A percentile compares a stretch with the other conserved stretches of the same genome.
Conservation (phyloP, 2,113 vertebrate genomes). For the Chrysochloris asiatica region DNA sequence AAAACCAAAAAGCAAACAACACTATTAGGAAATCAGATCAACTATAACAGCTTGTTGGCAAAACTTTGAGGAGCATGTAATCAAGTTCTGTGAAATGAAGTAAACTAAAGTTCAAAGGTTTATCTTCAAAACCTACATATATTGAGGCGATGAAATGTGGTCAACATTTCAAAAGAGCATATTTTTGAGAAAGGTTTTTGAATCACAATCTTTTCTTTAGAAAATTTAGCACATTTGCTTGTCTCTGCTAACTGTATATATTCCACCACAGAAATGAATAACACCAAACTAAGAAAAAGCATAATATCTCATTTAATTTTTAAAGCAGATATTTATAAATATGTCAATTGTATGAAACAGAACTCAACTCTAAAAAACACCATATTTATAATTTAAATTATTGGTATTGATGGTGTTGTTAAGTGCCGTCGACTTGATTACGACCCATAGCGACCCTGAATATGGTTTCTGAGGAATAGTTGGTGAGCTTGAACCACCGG, state of each 20-base stretch:
- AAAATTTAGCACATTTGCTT: not conserved
- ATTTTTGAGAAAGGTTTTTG: not conserved
- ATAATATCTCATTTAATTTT: not conserved
- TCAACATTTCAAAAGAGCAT: slow-evolving; percentile 20
- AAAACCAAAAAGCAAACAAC: not conserved
- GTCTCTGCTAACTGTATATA: not conserved
- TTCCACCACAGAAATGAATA: not conserved
- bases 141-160: not conserved
- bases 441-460: too few relatives aligned
- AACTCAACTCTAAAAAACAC: not conserved
- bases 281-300: not conserved
- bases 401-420: too few relatives aligned
- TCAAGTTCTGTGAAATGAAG: slow-evolving; percentile 42
- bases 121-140: slow-evolving; percentile 39
- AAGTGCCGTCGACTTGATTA: too few relatives aligned
- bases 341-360: not conserved
- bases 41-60: not conserved
- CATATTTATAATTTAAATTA: too few relatives aligned
- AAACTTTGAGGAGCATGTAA: not conserved
- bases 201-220: slow-evolving; percentile 16
- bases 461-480: too few relatives aligned
- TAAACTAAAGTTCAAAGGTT: slow-evolving; percentile 10
- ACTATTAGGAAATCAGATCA: not conserved
- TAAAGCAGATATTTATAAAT: not conserved
- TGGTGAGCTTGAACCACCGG: too few relatives aligned